These are phyloP conservation scores for Tholera decimalis DNA, from an alignment of 2,888 invertebrate genomes.

Conservation along the genomic window DNA sequence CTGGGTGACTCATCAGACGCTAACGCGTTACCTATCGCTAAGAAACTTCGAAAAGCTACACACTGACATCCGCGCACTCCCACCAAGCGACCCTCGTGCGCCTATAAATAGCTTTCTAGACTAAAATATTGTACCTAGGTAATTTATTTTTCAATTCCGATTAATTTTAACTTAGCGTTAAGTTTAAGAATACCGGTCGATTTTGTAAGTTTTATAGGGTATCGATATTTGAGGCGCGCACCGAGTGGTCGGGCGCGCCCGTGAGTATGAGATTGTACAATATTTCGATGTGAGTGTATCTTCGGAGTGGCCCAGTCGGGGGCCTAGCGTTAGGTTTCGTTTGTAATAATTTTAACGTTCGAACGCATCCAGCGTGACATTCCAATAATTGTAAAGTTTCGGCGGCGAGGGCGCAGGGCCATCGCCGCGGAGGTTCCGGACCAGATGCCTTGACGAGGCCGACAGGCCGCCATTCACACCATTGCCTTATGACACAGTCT, in stretches of 20 bases:
- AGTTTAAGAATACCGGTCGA: constrained; percentile 90
- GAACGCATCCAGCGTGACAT: constrained; percentile 90
- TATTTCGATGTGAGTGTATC: constrained; percentile 82
- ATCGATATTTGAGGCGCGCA: constrained; percentile 85
- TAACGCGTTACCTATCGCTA: constrained; percentile 81
- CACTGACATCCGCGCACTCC: constrained; percentile 87
- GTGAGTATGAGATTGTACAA: constrained; percentile 85
- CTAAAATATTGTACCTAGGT: constrained; percentile 92
- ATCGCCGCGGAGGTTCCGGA: constrained; percentile 77
- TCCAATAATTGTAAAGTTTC: constrained; percentile 88
- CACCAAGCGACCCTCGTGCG: constrained; percentile 84
- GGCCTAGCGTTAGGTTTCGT: constrained; percentile 85
- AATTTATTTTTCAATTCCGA: constrained; percentile 92
- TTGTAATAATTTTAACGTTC: constrained; percentile 84
- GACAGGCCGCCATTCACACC: constrained; percentile 81
- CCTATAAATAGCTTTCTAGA: constrained; percentile 90
- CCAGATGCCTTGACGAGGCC: constrained; percentile 85
- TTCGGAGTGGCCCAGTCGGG: constrained; percentile 79
- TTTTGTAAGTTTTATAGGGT: constrained; percentile 92
- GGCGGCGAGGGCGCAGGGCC: constrained; percentile 76
- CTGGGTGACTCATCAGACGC: constrained; percentile 85
- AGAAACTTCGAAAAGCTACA: constrained; percentile 88
- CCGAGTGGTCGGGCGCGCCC: constrained; percentile 78
- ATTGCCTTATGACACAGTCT: constrained; percentile 91
- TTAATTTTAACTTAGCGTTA: constrained; percentile 91